Base-by-base conservation (phyloP, 2,797 vertebrate species). In the Chaetophractus vellerosus region DNA sequence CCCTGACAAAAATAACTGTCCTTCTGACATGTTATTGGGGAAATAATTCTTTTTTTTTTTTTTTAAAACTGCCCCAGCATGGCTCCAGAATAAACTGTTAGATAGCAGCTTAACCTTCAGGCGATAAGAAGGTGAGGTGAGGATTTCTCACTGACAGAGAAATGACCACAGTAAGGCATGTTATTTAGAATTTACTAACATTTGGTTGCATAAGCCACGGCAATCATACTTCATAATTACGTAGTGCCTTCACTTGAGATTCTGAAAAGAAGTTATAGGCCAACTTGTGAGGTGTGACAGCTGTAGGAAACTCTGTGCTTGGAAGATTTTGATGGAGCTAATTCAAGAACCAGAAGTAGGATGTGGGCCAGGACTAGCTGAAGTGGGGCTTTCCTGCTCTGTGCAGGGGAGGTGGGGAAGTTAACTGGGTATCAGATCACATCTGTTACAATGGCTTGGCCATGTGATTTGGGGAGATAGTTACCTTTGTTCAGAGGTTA, bases 91-190 rank as follows among this genome's bases (percentile, higher is more conserved):
- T 64, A 81, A 91, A 50, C 61, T n/a, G n/a, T n/a, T n/a, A 59
- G 85, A 75, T 11, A 23, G 94, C 90, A 76, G 41, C 48, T 71
- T 63, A 85, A 41, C 16, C 23, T 69, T 90, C 16, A 10, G n/a
- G 78, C 86, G 90, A 87, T 72, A 36, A 69, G 78, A 59, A 36
- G 68, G 38, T 36, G 86, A 92, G 64, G 59, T 63, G 85, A 76
- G 31, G 80, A 74, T 95, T 96, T 94, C 59, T 95, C 28, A 33
- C 64, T 28, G 59, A 41, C 69, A 68, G 94, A 83, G 90, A 79
- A 64, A 88, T 87, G 45, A 61, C 74, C 64, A 36, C 55, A 93
- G 71, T 9, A 36, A 61, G 55, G 1, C 3, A 4, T 48, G 68
- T 61, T 90, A 2, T n/a, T 41, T 15, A 36, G 86, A 52, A 59